phyloP scores from a whole-genome alignment of 2,797 vertebrate species.

The Myotis vivesi region DNA sequence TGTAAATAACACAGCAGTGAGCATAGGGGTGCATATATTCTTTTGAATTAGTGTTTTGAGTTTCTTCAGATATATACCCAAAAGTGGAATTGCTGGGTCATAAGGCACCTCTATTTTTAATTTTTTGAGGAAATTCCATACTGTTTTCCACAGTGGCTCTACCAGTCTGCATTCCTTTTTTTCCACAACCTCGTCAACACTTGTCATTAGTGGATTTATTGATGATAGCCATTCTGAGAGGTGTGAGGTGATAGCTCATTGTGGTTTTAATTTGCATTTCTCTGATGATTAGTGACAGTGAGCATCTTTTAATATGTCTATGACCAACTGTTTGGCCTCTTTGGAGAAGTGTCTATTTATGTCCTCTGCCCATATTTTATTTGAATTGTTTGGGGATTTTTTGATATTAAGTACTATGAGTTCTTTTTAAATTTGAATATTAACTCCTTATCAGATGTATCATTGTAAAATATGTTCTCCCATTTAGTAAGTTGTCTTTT shows the following conservation, averaged over 20 bases:
- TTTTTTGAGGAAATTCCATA: not conserved
- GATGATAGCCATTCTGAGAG: not conserved
- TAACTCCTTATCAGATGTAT: not conserved
- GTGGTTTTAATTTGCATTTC: not conserved
- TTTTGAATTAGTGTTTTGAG: not conserved
- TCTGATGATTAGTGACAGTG: not conserved
- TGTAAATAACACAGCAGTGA: not conserved
- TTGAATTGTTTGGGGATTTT: not conserved
- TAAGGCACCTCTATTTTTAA: not conserved
- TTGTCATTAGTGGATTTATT: not conserved
- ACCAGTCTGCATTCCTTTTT: not conserved
- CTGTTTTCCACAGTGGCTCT: not conserved
- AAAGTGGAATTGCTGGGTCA: not conserved
- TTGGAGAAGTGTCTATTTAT: not conserved
- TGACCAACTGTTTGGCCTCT: not conserved
- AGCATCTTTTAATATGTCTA: not conserved
- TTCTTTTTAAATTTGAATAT: not conserved
- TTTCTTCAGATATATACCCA: not conserved
- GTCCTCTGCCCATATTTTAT: not conserved
- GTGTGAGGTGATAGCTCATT: not conserved
- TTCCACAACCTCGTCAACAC: not conserved
- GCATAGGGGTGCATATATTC: not conserved
- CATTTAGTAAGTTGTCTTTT: not conserved
- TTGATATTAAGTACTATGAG: not conserved
- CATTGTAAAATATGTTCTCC: not conserved